Percentiles rank a stretch among this genome's conserved stretches.
phyloP scores from a whole-genome alignment of 1,140 invertebrate genomes.

The Copidosoma floridanum region DNA sequence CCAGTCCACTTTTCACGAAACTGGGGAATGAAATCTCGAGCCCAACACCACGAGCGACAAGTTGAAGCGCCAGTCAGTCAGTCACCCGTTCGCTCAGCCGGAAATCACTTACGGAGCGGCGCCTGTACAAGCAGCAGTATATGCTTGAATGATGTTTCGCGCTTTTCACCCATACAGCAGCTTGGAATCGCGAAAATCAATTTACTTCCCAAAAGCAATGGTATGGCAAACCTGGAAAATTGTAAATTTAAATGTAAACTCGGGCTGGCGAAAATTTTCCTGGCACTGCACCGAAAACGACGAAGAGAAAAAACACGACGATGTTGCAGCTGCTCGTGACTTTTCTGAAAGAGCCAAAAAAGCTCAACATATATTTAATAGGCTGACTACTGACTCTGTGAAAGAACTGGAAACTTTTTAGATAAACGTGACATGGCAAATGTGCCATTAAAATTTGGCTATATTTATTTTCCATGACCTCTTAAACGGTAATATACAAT shows the following conservation, averaged over 20 bases:
- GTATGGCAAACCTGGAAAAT: conserved; percentile 33
- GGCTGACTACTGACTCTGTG: not conserved
- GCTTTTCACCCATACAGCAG: too few species aligned
- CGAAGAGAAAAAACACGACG: too few species aligned
- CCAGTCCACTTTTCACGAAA: too few species aligned
- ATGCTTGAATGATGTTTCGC: too few species aligned
- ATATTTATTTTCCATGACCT: not conserved
- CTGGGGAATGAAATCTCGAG: too few species aligned
- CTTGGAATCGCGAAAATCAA: conserved; percentile 42
- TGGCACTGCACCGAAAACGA: too few species aligned
- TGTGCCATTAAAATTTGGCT: not conserved
- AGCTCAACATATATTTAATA: too few species aligned
- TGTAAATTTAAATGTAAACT: conserved; percentile 50
- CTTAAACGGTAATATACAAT: too few species aligned
- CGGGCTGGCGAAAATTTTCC: not conserved
- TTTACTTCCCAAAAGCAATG: conserved; percentile 39
- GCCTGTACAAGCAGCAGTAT: conserved; percentile 11
- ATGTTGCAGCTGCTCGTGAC: not conserved
- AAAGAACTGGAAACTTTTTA: not conserved
- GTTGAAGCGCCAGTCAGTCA: conserved; percentile 37
- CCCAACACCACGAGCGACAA: too few species aligned
- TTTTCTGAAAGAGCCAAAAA: not conserved
- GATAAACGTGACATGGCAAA: not conserved
- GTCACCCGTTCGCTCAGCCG: too few species aligned
- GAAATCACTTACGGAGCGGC: conserved; percentile 47